Base-by-base conservation (phyloP, 2,113 vertebrate species). In the Epinephelus moara region DNA sequence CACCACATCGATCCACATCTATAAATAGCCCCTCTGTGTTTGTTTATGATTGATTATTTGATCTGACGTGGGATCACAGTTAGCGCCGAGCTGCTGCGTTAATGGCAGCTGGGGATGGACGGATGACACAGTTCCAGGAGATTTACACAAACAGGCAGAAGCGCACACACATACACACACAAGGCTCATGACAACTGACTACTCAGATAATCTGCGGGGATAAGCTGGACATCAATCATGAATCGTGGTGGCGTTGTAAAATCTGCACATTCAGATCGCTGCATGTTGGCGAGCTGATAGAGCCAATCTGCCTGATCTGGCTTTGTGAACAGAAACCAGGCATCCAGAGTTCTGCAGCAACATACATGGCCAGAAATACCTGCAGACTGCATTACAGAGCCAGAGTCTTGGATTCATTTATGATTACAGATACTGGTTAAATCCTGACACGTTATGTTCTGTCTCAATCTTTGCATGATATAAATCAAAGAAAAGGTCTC, bases 191-290 rank as follows among this genome's bases (percentile, higher is more conserved):
- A 59, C 63, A 61, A 70, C 53, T 81, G 68, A 49, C 47, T 45
- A 47, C 72, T 42, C 55, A 67, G 53, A 84, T 81, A 74, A 76
- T 88, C 67, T 70, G 63, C 73, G 18, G 84, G 78, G 75, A 80
- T 78, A 63, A 76, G 37, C 78, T 47, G 27, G 45, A 42, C 69
- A 86, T 84, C 75, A 73, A 80, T 64, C 81, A 77, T 69, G 23
- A 79, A 66, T 52, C 3, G 19, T 4, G 0, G 57, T 6, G 18
- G 18, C n/a, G 9, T 45, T 71, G 30, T 63, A 10, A 40, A 75
- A 74, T 71, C 52, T 74, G 84, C 52, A 63, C 57, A 33, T 55
- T 66, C 42, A 42, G 42, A 82, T 49, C 59, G 3, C 71, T 14
- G 59, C 57, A 9, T 64, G 62, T 49, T 21, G 61, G 62, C 2